Evolutionary conservation across 2,797 vertebrate genomes (phyloP), one percentile per base, ranked within the genome.

Genomic region (Neosilurus hyrtlii): DNA sequence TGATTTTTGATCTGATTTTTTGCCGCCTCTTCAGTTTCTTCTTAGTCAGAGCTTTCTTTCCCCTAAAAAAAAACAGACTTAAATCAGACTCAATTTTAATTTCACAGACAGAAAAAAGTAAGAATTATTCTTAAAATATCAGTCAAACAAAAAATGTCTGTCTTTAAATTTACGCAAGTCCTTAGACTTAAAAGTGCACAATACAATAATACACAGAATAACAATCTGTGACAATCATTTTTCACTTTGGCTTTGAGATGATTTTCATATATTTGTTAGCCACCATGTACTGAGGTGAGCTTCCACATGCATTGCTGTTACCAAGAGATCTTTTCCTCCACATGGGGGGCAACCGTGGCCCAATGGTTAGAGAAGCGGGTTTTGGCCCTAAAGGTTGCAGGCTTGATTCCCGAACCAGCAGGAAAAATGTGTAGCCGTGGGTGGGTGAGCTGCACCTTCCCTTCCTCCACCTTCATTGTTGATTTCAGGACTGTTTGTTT

Each of bases 21-120:
- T 99, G 97, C 91, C 99, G 96, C 88, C 97, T 95, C 94, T 99
- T 99, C 89, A 99, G 93, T 87, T 99, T 99, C 94, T 99, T 99
- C 95, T 99, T 99, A 93, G 95, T 98, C 92, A 98, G 95, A 90
- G 96, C 94, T 92, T 99, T 99, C 93, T 99, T 99, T 89, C 95
- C 97, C 91, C 98, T 99, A 91, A 89, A 43, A 3, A 18, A 10
- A 20, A 70, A 62, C 0, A 75, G 1, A 75, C 5, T 57, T 35
- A 37, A 16, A 11, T 16, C n/a, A 79, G 49, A 79, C 3, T 73
- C 16, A 49, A 5, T 30, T 22, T 6, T 24, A 14, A 26, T 37
- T 30, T 73, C 24, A 81, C 10, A 26, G 2, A 73, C 16, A 51
- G 7, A 9, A 59, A 30, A 52, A 65, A 43, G 12, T 20, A 56